A percentile compares a stretch with the other conserved stretches of the same genome.
These are phyloP conservation scores for Leptopterna dolabrata DNA, from an alignment of 2,888 invertebrate species.

Conservation along the genomic window DNA sequence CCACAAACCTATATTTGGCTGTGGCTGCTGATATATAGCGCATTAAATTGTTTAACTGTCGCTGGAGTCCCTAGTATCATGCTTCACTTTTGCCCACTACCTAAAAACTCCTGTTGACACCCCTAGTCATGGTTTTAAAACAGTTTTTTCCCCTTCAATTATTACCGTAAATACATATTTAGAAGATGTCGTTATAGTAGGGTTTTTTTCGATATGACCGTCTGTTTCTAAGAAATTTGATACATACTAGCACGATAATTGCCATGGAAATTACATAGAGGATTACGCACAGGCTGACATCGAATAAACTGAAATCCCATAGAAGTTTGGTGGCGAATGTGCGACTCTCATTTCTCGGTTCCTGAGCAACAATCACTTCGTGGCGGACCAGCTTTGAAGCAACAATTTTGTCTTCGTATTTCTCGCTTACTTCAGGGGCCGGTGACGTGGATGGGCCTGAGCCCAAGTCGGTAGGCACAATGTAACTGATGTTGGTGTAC, in stretches of 20 bases:
- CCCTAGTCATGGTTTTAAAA: neutral
- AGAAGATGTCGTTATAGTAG: conserved; percentile 67
- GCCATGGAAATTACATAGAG: conserved; percentile 80
- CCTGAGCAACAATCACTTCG: conserved; percentile 57
- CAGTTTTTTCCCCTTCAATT: neutral
- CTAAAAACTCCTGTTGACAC: no score
- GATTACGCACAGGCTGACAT: conserved; percentile 81
- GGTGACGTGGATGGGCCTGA: neutral
- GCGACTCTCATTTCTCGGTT: conserved; percentile 3
- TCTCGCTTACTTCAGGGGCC: conserved; percentile 1
- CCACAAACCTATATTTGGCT: no score
- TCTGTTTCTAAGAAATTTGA: conserved; percentile 77
- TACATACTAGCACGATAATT: conserved; percentile 80
- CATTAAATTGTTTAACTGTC: no score
- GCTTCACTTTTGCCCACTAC: no score
- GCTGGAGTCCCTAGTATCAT: no score
- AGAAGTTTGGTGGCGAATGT: conserved; percentile 32
- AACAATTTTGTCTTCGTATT: neutral
- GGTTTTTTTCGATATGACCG: conserved; percentile 79
- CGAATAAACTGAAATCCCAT: conserved; percentile 73
- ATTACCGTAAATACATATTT: neutral
- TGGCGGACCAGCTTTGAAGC: conserved; percentile 42
- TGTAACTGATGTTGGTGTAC: conserved; percentile 67
- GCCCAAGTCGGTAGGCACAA: conserved; percentile 53
- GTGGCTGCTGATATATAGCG: no score